Base-by-base conservation (phyloP, 2,888 invertebrate species). In the Teleiodes luculella region DNA sequence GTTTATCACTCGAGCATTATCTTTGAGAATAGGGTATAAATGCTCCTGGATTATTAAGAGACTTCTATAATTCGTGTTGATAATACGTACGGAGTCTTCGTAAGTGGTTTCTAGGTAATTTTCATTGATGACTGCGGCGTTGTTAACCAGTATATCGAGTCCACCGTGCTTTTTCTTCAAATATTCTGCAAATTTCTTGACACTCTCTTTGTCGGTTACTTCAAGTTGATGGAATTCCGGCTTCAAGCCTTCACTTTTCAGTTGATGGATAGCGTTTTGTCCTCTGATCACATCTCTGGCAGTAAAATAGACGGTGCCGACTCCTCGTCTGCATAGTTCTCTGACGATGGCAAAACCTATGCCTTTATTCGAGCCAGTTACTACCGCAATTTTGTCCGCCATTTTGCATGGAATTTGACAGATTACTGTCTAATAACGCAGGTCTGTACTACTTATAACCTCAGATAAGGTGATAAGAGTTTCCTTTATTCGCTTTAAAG, bases 321-420 rank as follows among this genome's bases (percentile, higher is more conserved):
- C 86, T 31, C 93, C 93, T 65, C 91, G 83, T 64, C 91, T 76
- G 62, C 92, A 92, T 3, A 94, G 76, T 0, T 88, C 72, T 70
- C 91, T 91, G 0, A 93, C 93, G 45, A 92, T 92, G 0, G 86
- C 91, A 61, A 86, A 92, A 0, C 94, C 94, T 59, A 94, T 92
- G 0, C 94, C 94, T 75, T 93, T 93, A 71, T 94, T 94, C 33
- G 90, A 78, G 16, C 93, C 94, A 30, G 93, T 93, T 13, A 94
- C 93, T 2, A 79, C 72, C 0, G 75, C 78, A 6, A 50, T 45
- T 54, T 50, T 45, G 13, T 11, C 24, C 1, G 20, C 14, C 49
- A 35, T 48, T 4, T 57, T 53, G 54, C 52, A 31, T 6, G 31
- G 31, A 8, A 24, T 3, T 24, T 24, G 24, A 24, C 24, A 24